Evolutionary conservation across 2,888 invertebrate species (phyloP).

Genomic region (Callinectes sapidus): DNA sequence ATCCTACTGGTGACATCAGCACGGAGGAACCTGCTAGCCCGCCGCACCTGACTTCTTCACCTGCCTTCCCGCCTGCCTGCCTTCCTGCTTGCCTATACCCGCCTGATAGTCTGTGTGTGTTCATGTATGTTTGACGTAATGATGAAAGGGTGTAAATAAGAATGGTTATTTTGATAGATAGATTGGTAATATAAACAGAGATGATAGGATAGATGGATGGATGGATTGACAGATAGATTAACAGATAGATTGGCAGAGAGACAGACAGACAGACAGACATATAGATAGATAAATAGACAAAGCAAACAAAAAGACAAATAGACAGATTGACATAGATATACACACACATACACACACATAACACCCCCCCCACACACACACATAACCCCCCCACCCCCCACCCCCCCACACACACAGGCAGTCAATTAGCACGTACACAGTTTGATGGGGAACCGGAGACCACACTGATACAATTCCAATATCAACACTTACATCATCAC

Average conservation of each 20-base stretch:
- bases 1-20: constrained; percentile 9
- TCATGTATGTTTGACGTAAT: background rate
- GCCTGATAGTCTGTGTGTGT: too few relatives aligned
- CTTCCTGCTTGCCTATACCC: background rate
- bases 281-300: too few relatives aligned
- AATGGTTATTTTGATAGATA: background rate
- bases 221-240: too few relatives aligned
- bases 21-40: background rate
- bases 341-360: background rate
- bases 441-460: background rate
- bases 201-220: too few relatives aligned
- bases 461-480: background rate
- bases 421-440: background rate
- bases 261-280: background rate
- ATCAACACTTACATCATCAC: background rate
- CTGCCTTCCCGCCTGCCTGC: background rate
- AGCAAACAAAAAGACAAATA: background rate
- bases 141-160: background rate
- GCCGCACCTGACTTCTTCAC: background rate
- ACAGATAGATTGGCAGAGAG: background rate
- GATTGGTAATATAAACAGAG: too few relatives aligned
- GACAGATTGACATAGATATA: background rate
- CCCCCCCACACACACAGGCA: background rate
- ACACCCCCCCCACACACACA: background rate
- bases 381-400: too few relatives aligned